phyloP scores from a whole-genome alignment of 2,888 invertebrate species.

The Ophioninae sp. region DNA sequence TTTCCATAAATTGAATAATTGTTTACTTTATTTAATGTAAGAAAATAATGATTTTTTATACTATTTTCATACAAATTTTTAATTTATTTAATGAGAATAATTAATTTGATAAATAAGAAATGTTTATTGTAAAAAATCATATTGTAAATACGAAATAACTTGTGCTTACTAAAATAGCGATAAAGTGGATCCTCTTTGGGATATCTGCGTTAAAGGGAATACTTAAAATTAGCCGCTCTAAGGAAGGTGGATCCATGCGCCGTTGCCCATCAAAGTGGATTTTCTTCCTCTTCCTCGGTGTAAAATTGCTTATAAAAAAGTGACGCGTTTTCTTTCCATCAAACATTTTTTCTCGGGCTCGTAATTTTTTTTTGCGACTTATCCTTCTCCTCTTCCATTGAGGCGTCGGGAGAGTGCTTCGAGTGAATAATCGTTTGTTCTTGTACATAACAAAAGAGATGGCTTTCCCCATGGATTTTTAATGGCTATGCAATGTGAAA shows the following conservation, averaged over 20 bases:
- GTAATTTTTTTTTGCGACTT: neutral
- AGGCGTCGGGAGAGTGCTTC: constrained; percentile 19
- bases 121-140: neutral
- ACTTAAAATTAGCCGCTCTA: neutral
- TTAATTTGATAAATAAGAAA: neutral
- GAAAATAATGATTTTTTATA: no score
- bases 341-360: neutral
- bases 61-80: neutral
- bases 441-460: constrained; percentile 34
- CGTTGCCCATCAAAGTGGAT: neutral
- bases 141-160: neutral
- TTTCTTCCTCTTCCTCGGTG: neutral
- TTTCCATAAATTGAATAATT: no score
- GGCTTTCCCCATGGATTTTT: constrained; percentile 41
- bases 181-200: neutral
- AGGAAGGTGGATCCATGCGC: neutral
- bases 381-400: neutral
- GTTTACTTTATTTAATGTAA: no score
- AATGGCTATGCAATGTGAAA: constrained; percentile 24
- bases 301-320: constrained; percentile 9
- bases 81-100: neutral
- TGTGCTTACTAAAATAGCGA: neutral
- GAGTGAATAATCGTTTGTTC: constrained; percentile 44
- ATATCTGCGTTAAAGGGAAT: neutral
- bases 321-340: neutral